Base-by-base conservation (phyloP, 2,113 vertebrate genomes). In the Limanda limanda region DNA sequence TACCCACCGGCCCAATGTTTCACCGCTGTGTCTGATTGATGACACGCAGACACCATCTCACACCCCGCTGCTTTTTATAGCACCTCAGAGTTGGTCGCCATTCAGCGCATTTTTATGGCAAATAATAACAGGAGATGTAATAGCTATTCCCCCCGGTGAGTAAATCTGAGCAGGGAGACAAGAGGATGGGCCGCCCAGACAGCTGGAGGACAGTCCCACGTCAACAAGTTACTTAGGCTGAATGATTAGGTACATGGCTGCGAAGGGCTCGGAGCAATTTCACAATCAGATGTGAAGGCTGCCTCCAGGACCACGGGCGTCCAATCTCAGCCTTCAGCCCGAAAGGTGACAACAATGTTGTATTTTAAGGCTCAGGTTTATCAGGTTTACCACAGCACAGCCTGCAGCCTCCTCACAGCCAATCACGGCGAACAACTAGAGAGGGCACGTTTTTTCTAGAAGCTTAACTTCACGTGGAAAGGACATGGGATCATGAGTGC, bases 81-180 rank as follows among this genome's bases (percentile, higher is more conserved):
- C 86, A 59, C 78, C 84, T 82, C 89, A 13, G 83, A 76, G 91
- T 88, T 84, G 81, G 86, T 90, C 77, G 70, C 85, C 85, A 87
- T 89, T 92, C 92, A 91, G 72, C 57, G 87, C 79, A 90, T 92
- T 93, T 93, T 93, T 93, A 94, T 92, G 89, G 90, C 92, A 93
- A 93, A 93, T 93, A 93, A 91, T 89, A 94, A 93, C 90, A 92
- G 83, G 85, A 84, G 87, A 90, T 85, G 84, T 90, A 93, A 92
- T 92, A 84, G 89, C 86, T 79, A 79, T 89, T 86, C 83, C 82
- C 83, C 25, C 60, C 8, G 83, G 84, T 76, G 84, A 85, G 91
- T 94, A 93, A 92, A 94, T 94, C 90, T 90, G 76, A 72, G 80
- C 62, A 18, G 57, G 75, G 78, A 83, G 91, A 87, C 85, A 86